A percentile compares a stretch with the other conserved stretches of the same genome.
phyloP scores from a whole-genome alignment of 1,140 invertebrate genomes.

The Armadillidium nasatum region DNA sequence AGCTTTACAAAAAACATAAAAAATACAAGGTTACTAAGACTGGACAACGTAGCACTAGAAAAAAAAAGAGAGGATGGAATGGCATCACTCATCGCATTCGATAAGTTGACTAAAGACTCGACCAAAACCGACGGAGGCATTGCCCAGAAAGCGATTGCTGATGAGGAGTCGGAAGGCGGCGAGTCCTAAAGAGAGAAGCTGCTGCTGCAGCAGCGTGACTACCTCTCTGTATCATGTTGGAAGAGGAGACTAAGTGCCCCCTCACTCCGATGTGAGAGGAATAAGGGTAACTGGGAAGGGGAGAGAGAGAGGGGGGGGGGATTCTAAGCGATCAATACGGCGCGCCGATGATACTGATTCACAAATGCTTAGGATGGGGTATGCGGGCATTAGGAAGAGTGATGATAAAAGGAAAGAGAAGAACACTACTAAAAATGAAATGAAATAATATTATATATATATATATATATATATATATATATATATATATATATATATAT shows the following conservation, averaged over 20 bases:
- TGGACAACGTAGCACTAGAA: too few species aligned
- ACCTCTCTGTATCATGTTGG: background rate
- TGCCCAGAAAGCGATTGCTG: too few species aligned
- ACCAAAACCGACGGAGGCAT: too few species aligned
- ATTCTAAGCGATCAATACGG: background rate
- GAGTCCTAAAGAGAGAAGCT: background rate
- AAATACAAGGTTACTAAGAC: too few species aligned
- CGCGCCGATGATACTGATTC: background rate
- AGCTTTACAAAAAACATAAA: too few species aligned
- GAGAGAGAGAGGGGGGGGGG: background rate
- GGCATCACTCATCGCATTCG: too few species aligned
- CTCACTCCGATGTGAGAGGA: background rate
- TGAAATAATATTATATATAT: background rate
- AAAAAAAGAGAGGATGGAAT: too few species aligned
- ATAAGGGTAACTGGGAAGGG: too few species aligned
- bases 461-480: constrained; percentile 13
- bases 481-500: constrained; percentile 10
- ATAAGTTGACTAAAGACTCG: too few species aligned
- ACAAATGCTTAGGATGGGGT: background rate
- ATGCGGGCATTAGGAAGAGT: background rate
- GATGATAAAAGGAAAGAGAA: background rate
- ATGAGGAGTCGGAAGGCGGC: background rate
- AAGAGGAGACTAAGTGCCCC: background rate
- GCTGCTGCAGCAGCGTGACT: background rate
- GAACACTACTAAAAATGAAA: background rate